Base-by-base conservation (phyloP, 2,888 invertebrate genomes). In the Exephanes ischioxanthus region DNA sequence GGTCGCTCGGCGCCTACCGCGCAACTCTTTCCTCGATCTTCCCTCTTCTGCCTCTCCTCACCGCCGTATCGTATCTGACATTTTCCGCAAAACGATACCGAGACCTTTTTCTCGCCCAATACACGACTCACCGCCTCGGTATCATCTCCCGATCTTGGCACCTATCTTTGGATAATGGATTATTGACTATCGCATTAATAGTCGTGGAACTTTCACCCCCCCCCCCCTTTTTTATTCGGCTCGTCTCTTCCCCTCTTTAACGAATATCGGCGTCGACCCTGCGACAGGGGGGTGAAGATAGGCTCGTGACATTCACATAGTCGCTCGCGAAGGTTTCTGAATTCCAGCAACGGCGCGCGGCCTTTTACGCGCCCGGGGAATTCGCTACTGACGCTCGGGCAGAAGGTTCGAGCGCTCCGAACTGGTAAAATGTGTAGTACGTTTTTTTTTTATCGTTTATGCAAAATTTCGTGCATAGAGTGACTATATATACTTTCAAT, bases 271-370 rank as follows among this genome's bases (percentile, higher is more conserved):
- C 55, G 55, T 77, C 22, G 72, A 79, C 37, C 61, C 37, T 3
- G 33, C 19, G 16, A 48, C 30, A 30, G 61, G 26, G 37, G 48
- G 75, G 73, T 41, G 75, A 77, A n/a, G 51, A 55, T 61, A 51
- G 73, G 72, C 67, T 78, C 91, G 90, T 92, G 93, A 92, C 93
- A 93, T 92, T 93, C 92, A 89, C 90, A 90, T 91, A 90, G 91
- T 92, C 89, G 89, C 61, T 75, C 76, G 89, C 89, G 89, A 89
- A 89, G 91, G 91, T 91, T 90, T 90, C 89, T 88, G 86, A 89
- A 90, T 90, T 89, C 89, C 90, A 85, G 72, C 68, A 82, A 84
- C 83, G 86, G 73, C 88, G 89, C 89, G 87, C 91, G 91, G 91
- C 92, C 91, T 92, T 92, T 92, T 89, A 90, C 88, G 83, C 83